phyloP scores from a whole-genome alignment of 2,888 invertebrate genomes.

The Cryptus armator region DNA sequence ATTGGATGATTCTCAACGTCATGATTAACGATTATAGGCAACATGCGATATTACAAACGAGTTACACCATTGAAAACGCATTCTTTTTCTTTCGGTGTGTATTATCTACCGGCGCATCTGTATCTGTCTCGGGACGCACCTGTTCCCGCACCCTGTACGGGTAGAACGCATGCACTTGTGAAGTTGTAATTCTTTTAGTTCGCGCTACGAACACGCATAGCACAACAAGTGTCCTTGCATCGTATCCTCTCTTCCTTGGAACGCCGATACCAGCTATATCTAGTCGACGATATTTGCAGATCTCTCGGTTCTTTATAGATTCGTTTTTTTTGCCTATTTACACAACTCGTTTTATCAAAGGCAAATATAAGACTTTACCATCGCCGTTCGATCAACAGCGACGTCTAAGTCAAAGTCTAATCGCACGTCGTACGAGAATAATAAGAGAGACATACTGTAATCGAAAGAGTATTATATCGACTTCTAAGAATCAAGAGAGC shows the following conservation, averaged over 20 bases:
- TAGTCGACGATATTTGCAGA: conserved; percentile 48
- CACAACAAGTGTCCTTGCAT: conserved; percentile 56
- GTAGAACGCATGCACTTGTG: background rate
- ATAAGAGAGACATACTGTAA: conserved; percentile 10
- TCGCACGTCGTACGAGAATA: background rate
- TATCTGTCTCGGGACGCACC: conserved; percentile 61
- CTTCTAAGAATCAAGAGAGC: too few relatives aligned
- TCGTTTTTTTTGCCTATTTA: conserved; percentile 22
- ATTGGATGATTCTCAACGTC: conserved; percentile 21
- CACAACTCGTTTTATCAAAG: background rate
- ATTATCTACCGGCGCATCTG: conserved; percentile 17
- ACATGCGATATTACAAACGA: conserved; percentile 39
- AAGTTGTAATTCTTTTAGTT: conserved; percentile 20
- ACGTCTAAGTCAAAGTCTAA: background rate
- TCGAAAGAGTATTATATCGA: background rate
- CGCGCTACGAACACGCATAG: background rate
- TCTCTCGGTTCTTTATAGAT: conserved; percentile 28
- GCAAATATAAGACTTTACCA: background rate
- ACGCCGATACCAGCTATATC: conserved; percentile 20
- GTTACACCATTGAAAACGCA: conserved; percentile 38
- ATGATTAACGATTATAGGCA: conserved; percentile 44
- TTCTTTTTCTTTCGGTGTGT: conserved; percentile 28
- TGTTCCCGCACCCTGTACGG: conserved; percentile 44
- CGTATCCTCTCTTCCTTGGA: conserved; percentile 49
- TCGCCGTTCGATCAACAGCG: background rate